Percentiles rank a stretch among this genome's conserved stretches.
Conservation (phyloP, 1,140 invertebrate species). For the Calephelis virginiensis region DNA sequence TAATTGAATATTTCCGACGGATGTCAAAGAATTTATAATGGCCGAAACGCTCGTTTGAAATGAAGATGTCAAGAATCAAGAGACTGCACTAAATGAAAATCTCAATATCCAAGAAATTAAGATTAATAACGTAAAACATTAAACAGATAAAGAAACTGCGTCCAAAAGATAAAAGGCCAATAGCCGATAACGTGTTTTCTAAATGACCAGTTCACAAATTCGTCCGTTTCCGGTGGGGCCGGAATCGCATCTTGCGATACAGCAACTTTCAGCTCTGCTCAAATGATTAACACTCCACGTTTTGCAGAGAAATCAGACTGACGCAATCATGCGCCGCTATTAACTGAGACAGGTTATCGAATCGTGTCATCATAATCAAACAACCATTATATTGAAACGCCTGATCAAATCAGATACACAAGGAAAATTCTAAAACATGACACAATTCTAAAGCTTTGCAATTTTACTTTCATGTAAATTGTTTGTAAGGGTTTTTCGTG, state of each 20-base stretch:
- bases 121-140: not conserved
- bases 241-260: conserved; percentile 4
- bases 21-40: no score
- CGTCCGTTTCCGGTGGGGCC: conserved; percentile 6
- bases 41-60: no score
- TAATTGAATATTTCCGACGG: no score
- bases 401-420: not conserved
- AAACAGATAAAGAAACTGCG: not conserved
- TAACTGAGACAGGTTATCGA: conserved; percentile 29
- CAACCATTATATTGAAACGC: conserved; percentile 5
- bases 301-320: conserved; percentile 29
- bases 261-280: conserved; percentile 28
- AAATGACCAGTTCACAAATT: not conserved
- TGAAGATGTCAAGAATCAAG: not conserved
- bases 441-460: not conserved
- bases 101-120: not conserved
- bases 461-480: not conserved
- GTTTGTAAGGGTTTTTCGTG: no score
- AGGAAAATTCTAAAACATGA: not conserved
- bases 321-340: conserved; percentile 33
- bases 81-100: not conserved
- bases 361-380: conserved; percentile 20
- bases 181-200: conserved; percentile 8
- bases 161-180: conserved; percentile 3
- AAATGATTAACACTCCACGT: conserved; percentile 34